Base-by-base conservation (phyloP, 2,797 vertebrate species). In the Thripadectes ignobilis region DNA sequence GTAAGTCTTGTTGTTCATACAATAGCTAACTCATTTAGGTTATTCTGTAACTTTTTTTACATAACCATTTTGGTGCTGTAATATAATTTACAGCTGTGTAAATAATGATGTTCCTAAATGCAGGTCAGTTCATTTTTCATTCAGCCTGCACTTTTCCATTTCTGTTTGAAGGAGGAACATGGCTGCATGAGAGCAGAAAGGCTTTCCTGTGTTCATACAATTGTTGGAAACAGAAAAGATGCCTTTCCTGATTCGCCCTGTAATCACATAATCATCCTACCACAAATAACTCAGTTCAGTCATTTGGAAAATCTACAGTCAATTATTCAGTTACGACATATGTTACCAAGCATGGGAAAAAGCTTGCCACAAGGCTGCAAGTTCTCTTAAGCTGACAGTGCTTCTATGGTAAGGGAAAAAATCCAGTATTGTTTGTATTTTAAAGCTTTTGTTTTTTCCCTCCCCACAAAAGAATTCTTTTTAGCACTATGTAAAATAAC, bases 81-180 rank as follows among this genome's bases (percentile, higher is more conserved):
- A 63, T 94, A 71, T 80, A 93, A 83, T 96, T 96, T 76, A 69
- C 92, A 97, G 62, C 87, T 97, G 88, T 96, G 85, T 89, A 97
- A 97, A 98, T 94, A 97, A 93, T 88, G 76, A 52, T 94, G 79
- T 89, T 97, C 58, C 65, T 91, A 96, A 95, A 88, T 48, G 92
- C 38, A 95, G 75, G 68, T 77, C 80, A 86, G 78, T 95, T 97
- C 30, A 74, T 72, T 94, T 95, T 95, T 91, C 92, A 94, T 96
- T 97, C 36, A 97, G 89, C 59, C 76, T 85, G 62, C 72, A 86
- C n/a, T 87, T 96, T 81, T 95, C 79, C 36, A 92, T 79, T 97
- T 97, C 73, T 96, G 62, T 96, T 95, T 96, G 55, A 32, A 68
- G 85, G 65, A 96, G 84, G 69, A 90, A 85, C 52, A 82, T 74